A percentile compares a stretch with the other conserved stretches of the same genome.
phyloP scores from a whole-genome alignment of 1,140 invertebrate genomes.

The Leptoteleia sp. region DNA sequence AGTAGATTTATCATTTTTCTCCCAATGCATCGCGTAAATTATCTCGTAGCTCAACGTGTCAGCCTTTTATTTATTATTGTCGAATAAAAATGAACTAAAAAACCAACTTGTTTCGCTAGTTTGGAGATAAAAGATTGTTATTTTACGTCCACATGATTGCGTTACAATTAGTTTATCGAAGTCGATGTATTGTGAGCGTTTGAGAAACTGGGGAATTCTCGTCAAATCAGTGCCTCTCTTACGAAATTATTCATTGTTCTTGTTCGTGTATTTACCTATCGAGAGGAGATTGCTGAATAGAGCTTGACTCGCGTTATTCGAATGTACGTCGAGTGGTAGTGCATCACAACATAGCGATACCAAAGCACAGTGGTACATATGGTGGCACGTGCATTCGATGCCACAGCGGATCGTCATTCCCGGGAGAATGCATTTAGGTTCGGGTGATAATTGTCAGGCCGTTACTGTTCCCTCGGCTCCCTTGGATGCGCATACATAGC shows the following conservation, averaged over 20 bases:
- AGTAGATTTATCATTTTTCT: too few relatives aligned
- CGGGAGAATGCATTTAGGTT: constrained; percentile 68
- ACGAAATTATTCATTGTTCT: constrained; percentile 62
- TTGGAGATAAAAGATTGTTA: constrained; percentile 4
- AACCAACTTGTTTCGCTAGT: too few relatives aligned
- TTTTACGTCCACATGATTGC: constrained; percentile 13
- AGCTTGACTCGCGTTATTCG: constrained; percentile 65
- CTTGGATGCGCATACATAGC: constrained; percentile 62
- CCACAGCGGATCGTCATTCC: constrained; percentile 63
- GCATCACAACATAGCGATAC: constrained; percentile 62
- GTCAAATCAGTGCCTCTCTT: constrained; percentile 60
- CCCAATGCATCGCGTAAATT: too few relatives aligned
- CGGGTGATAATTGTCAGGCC: constrained; percentile 76
- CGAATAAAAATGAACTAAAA: too few relatives aligned
- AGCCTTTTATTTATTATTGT: too few relatives aligned
- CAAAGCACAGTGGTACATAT: constrained; percentile 59
- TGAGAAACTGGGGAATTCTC: constrained; percentile 54
- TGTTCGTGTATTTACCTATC: constrained; percentile 61
- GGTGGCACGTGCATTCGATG: constrained; percentile 66
- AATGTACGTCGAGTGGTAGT: constrained; percentile 64
- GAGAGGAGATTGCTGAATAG: constrained; percentile 66
- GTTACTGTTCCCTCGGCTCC: constrained; percentile 70
- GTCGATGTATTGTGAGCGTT: constrained; percentile 27
- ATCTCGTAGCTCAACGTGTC: too few relatives aligned
- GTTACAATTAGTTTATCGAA: constrained; percentile 39